These are phyloP conservation scores for Andrena fulva DNA, from an alignment of 2,888 invertebrate species.

Conservation along the genomic window DNA sequence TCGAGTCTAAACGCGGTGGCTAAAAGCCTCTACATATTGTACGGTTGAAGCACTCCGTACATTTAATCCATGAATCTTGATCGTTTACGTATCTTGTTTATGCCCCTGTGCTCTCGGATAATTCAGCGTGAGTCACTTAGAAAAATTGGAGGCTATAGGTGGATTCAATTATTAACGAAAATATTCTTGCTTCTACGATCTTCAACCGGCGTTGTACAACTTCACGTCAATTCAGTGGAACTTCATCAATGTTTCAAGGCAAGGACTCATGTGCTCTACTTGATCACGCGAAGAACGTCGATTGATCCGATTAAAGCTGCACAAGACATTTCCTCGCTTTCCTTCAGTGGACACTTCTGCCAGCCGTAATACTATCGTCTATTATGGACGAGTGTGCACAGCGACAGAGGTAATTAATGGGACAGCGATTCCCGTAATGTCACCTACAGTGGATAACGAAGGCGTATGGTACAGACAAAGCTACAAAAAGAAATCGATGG, in stretches of 20 bases:
- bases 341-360: conserved; percentile 23
- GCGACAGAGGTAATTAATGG: not conserved
- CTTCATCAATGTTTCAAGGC: conserved; percentile 24
- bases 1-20: not conserved
- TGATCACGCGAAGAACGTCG: conserved; percentile 3
- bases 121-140: not conserved
- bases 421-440: not conserved
- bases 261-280: not conserved
- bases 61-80: not conserved
- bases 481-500: not conserved
- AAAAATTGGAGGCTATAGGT: conserved; percentile 1
- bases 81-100: not conserved
- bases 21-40: not conserved
- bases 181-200: too few relatives aligned
- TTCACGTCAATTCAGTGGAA: conserved; percentile 14
- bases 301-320: conserved; percentile 42
- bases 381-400: not conserved
- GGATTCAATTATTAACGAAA: too few relatives aligned
- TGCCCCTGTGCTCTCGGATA: too few relatives aligned
- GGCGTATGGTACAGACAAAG: not conserved
- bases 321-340: conserved; percentile 28
- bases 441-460: not conserved
- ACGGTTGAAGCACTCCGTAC: not conserved
- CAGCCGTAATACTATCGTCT: conserved; percentile 20
- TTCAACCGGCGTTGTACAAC: not conserved